These are phyloP conservation scores for Torymus aiolomorphi DNA, from an alignment of 2,888 invertebrate genomes.

Conservation along the genomic window DNA sequence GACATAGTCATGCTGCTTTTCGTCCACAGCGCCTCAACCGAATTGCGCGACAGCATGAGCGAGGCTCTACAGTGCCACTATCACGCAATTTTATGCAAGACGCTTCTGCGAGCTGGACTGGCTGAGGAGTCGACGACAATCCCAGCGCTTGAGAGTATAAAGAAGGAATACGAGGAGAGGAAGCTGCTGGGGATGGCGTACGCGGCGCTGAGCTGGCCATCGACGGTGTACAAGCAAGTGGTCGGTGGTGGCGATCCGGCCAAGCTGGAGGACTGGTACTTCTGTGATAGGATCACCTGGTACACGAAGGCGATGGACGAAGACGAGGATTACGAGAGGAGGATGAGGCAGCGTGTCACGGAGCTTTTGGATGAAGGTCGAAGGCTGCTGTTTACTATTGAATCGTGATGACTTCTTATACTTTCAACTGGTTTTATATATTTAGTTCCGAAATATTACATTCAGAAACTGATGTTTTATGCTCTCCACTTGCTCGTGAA, in stretches of 20 bases:
- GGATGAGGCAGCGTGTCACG: conserved; percentile 2
- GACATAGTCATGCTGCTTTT: conserved; percentile 45
- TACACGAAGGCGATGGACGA: conserved; percentile 25
- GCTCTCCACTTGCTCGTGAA: too few species aligned
- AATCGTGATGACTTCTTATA: not conserved
- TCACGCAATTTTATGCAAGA: not conserved
- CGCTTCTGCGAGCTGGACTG: not conserved
- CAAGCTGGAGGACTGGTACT: conserved; percentile 40
- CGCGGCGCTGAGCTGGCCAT: conserved; percentile 40
- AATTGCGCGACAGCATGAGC: conserved; percentile 13
- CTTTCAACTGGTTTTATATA: too few species aligned
- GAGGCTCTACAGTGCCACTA: conserved; percentile 16
- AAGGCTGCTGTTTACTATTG: not conserved
- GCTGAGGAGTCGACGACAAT: not conserved
- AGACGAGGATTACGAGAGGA: conserved; percentile 22
- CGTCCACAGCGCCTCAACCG: conserved; percentile 10
- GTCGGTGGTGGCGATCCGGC: conserved; percentile 3
- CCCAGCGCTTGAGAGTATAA: not conserved
- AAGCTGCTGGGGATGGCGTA: conserved; percentile 39
- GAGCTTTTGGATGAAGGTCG: conserved; percentile 36
- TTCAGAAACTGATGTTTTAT: too few species aligned
- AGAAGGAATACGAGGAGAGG: conserved; percentile 22
- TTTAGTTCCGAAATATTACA: too few species aligned
- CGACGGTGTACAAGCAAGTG: not conserved
- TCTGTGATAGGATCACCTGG: conserved; percentile 7